Evolutionary conservation across 2,888 invertebrate genomes (phyloP), one percentile per base, ranked within the genome.

Genomic region (Xestia rhomboidea): DNA sequence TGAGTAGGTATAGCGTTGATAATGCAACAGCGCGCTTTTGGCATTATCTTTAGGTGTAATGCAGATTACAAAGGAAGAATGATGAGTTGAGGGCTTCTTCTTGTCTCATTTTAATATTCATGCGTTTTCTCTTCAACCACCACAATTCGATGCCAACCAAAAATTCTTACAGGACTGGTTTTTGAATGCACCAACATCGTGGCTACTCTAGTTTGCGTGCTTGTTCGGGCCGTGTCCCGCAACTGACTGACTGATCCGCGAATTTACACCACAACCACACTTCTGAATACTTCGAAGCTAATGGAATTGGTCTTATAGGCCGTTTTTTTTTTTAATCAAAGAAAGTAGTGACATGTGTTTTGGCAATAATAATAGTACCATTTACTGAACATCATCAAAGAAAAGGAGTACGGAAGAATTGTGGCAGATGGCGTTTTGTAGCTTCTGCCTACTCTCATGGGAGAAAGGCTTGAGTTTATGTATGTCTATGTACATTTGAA

Each of bases 161-260:
- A 34, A 10, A 60, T 60, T 60, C 21, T 30, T 10, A 60, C 1
- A 30, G 3, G 18, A 30, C 60, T 60, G 8, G 3, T 27, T 18
- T 27, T n/a, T n/a, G 7, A n/a, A 41, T 41, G n/a, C n/a, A 18
- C 15, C n/a, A 38, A 62, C 24, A 66, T 70, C 44, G 64, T 85
- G 74, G 86, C 13, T 57, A 78, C 74, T 46, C 24, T 38, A 82
- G 74, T 60, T 69, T 5, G 78, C 83, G 86, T 84, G 83, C 74
- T 44, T 7, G 62, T 44, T 49, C 41, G 57, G 34, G 62, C 38
- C 38, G 24, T n/a, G 68, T 57, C 60, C 68, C 70, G 49, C 81
- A 76, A 27, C 76, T 60, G 70, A 74, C 78, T 71, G 70, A 71
- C 66, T 74, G 79, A 67, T 75, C 68, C 68, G 34, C n/a, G 63